phyloP scores from a whole-genome alignment of 2,113 vertebrate species.

The Pao palembangensis region DNA sequence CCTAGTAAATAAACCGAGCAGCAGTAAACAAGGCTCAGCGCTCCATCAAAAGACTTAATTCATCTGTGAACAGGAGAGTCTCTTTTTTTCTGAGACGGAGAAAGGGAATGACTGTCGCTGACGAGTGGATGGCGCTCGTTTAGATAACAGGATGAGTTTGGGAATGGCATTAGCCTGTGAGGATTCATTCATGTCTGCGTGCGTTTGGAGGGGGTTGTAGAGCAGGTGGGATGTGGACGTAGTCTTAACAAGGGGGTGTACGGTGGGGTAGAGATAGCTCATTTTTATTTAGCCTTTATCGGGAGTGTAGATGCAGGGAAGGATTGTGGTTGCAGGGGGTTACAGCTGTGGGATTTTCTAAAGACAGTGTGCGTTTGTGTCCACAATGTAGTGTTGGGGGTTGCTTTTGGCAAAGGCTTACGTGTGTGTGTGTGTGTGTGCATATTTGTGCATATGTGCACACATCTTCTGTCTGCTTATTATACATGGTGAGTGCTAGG shows the following conservation, averaged over 20 bases:
- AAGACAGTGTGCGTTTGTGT: conserved; percentile 34
- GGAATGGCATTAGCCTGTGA: conserved; percentile 40
- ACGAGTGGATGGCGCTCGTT: conserved; percentile 63
- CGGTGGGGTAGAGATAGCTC: conserved; percentile 40
- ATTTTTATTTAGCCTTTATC: conserved; percentile 48
- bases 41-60: conserved; percentile 72
- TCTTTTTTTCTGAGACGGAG: conserved; percentile 61
- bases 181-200: conserved; percentile 15
- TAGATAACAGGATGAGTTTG: conserved; percentile 71
- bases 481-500: conserved; percentile 50
- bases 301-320: conserved; percentile 18
- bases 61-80: conserved; percentile 70
- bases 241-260: conserved; percentile 37
- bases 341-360: conserved; percentile 15
- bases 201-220: conserved; percentile 10
- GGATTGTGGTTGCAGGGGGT: conserved; percentile 23
- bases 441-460: conserved; percentile 51
- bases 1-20: conserved; percentile 71
- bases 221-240: conserved; percentile 58
- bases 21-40: conserved; percentile 69
- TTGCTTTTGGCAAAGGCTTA: conserved; percentile 43
- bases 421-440: conserved; percentile 36
- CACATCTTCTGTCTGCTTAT: conserved; percentile 28
- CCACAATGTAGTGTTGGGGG: conserved; percentile 40
- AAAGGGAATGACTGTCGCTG: conserved; percentile 50